phyloP scores from a whole-genome alignment of 2,797 vertebrate genomes.

The Sebastes vulpes region DNA sequence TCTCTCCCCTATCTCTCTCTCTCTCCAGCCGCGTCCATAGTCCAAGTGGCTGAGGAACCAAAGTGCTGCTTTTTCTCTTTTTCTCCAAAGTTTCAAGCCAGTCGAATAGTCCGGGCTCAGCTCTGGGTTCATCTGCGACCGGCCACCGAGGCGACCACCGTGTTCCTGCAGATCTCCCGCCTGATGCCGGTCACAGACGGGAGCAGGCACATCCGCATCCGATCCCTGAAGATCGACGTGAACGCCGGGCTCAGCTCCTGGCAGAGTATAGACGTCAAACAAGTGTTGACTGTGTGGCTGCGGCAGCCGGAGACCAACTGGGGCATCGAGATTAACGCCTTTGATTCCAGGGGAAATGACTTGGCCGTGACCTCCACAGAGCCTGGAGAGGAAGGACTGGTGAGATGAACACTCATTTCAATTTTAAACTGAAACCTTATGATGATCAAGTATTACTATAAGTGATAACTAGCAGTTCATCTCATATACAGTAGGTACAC shows the following conservation, averaged over 20 bases:
- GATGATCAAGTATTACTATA: not conserved
- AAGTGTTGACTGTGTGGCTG: conserved; percentile 96
- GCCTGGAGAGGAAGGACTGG: conserved; percentile 95
- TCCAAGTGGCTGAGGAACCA: conserved; percentile 91
- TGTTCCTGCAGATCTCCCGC: conserved; percentile 97
- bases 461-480: not conserved
- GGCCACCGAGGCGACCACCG: conserved; percentile 90
- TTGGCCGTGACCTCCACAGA: conserved; percentile 92
- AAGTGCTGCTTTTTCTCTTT: conserved; percentile 98
- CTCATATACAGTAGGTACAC: not conserved
- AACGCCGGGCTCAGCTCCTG: conserved; percentile 92
- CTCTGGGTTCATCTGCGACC: conserved; percentile 96
- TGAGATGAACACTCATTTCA: conserved; percentile 79
- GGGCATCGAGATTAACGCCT: conserved; percentile 98
- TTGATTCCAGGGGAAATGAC: conserved; percentile 92
- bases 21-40: conserved; percentile 89
- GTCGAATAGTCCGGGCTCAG: conserved; percentile 93
- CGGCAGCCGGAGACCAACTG: conserved; percentile 98
- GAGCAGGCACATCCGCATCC: conserved; percentile 92
- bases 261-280: conserved; percentile 99
- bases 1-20: not conserved
- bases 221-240: conserved; percentile 97
- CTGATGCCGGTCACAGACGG: conserved; percentile 93
- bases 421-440: not conserved
- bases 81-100: conserved; percentile 93